Evolutionary conservation across 2,113 vertebrate genomes (phyloP).

Genomic region (Oreochromis niloticus): DNA sequence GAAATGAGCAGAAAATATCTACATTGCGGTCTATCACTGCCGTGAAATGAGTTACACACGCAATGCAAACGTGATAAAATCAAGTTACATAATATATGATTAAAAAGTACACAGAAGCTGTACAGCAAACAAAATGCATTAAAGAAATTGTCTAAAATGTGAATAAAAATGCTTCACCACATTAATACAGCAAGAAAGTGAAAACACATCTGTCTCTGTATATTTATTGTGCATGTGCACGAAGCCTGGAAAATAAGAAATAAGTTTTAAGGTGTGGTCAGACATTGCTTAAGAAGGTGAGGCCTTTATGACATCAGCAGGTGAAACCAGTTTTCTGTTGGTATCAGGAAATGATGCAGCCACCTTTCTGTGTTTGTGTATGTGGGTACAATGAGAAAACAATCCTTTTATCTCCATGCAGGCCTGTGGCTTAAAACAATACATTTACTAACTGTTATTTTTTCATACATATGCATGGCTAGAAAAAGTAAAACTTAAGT

Average conservation of each 20-base stretch:
- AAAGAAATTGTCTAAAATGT: not conserved
- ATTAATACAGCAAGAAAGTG: not conserved
- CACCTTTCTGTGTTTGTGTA: not conserved
- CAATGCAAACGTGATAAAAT: not conserved
- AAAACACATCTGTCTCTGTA: not conserved
- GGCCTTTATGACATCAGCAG: constrained; percentile 57
- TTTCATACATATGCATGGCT: not conserved
- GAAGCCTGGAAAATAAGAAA: constrained; percentile 22
- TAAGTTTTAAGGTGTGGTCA: constrained; percentile 30
- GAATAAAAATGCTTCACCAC: not conserved
- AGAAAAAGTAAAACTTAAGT: not conserved
- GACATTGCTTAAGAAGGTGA: constrained; percentile 37
- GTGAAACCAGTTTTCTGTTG: constrained; percentile 62
- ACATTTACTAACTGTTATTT: not conserved
- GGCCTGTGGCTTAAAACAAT: not conserved
- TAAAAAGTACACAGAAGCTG: not conserved
- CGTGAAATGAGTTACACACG: not conserved
- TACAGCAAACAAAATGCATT: not conserved
- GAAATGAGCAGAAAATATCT: not conserved
- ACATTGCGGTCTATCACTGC: not conserved
- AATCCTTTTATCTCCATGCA: not conserved
- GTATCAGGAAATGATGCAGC: constrained; percentile 55
- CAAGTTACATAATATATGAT: not conserved
- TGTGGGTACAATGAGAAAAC: not conserved
- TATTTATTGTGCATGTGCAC: not conserved